Base-by-base conservation (phyloP, 2,113 vertebrate genomes). In the Platichthys flesus region DNA sequence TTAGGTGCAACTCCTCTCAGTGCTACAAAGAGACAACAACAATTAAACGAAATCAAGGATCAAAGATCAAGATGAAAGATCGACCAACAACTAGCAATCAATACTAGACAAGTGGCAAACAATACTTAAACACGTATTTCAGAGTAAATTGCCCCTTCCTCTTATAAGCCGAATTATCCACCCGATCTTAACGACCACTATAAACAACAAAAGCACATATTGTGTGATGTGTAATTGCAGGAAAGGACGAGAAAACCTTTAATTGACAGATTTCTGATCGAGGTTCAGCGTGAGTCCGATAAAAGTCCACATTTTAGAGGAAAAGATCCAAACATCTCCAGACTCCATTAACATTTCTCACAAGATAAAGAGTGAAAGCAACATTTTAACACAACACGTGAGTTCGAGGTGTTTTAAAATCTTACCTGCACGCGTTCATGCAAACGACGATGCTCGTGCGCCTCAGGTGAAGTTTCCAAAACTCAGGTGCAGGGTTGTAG, bases 391-490 rank as follows among this genome's bases (percentile, higher is more conserved):
- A 42, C 40, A 13, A 12, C 40, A 13, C 12, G 10, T 13, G 40
- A 42, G 40, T 42, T 42, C 13, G 2, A 42, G 2, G 2, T 42
- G 6, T 31, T 31, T 31, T 42, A 13, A 2, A 3, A 10, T 12
- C 40, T 88, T 71, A 93, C 92, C 91, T 88, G 81, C 59, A 79
- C 72, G 83, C 86, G 90, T 81, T 89, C 89, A 87, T 87, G 85
- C 88, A 92, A 84, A 85, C 83, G 79, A 62, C 10, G 87, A 42
- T 85, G 81, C 75, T 66, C 66, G 62, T 52, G 74, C 74, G 74
- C 15, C 58, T 77, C 74, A 80, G 76, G 58, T 88, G 68, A 83
- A 1, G 40, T 42, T 42, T 42, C 40, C 40, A 12, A 42, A 42
- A 42, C 40, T 42, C 40, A 42, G 40, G 40, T 42, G 40, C 40